A percentile compares a stretch with the other conserved stretches of the same genome.
Conservation (phyloP, 2,113 vertebrate species). For the Smithornis capensis region DNA sequence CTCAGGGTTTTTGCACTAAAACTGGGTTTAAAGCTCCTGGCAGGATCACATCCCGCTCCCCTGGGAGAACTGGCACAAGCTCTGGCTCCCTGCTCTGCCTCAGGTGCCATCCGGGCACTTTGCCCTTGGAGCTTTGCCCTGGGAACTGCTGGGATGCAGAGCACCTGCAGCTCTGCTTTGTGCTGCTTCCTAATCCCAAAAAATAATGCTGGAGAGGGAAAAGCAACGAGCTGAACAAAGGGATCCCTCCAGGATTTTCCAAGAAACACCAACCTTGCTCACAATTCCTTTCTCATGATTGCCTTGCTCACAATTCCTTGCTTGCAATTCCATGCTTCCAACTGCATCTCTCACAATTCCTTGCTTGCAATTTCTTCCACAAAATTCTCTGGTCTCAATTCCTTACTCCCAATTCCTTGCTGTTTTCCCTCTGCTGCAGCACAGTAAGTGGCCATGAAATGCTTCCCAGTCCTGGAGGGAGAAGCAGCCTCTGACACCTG, state of each 20-base stretch:
- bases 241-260: background rate
- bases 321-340: background rate
- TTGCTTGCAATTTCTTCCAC: too few relatives aligned
- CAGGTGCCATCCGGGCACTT: accelerated
- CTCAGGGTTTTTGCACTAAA: background rate
- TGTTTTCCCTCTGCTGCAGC: accelerated
- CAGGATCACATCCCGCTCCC: background rate
- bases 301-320: background rate
- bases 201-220: background rate
- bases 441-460: background rate
- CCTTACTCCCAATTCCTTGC: background rate
- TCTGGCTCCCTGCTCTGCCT: accelerated
- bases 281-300: background rate
- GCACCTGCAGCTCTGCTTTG: background rate
- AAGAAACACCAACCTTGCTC: background rate
- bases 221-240: background rate
- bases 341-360: background rate
- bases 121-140: background rate
- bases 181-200: background rate
- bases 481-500: background rate
- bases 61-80: background rate
- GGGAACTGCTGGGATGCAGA: accelerated
- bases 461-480: background rate
- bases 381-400: too few relatives aligned
- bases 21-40: accelerated